Percentiles rank a stretch among this genome's conserved stretches.
phyloP scores from a whole-genome alignment of 1,140 invertebrate species.

The Lysiphlebus fabarum region DNA sequence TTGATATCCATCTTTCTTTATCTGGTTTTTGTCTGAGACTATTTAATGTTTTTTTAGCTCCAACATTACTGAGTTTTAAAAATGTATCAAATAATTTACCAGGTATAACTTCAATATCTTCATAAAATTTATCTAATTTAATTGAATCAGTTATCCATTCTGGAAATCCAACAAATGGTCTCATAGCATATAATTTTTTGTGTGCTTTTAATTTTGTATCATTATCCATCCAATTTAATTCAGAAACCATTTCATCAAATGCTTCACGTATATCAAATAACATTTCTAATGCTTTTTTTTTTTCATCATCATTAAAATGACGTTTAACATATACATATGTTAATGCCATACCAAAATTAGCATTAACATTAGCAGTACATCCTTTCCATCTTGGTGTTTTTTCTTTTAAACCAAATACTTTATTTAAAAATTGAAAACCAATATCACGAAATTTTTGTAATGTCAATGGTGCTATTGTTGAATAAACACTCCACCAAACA shows the following conservation, averaged over 20 bases:
- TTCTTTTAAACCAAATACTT: conserved; percentile 62
- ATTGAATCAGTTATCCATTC: conserved; percentile 63
- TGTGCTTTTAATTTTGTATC: conserved; percentile 63
- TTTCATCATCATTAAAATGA: conserved; percentile 67
- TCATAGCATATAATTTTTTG: conserved; percentile 64
- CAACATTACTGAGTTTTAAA: conserved; percentile 59
- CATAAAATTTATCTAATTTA: conserved; percentile 60
- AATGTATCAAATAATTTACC: conserved; percentile 63
- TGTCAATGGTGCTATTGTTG: conserved; percentile 64
- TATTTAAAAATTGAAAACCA: conserved; percentile 62
- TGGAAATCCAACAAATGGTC: conserved; percentile 70
- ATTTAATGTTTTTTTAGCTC: conserved; percentile 61
- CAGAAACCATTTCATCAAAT: conserved; percentile 67
- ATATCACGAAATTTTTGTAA: conserved; percentile 59
- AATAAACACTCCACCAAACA: conserved; percentile 67
- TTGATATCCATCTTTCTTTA: conserved; percentile 67
- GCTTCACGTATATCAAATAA: conserved; percentile 69
- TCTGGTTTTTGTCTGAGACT: conserved; percentile 62
- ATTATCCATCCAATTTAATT: conserved; percentile 77
- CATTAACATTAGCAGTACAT: conserved; percentile 72
- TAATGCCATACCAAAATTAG: conserved; percentile 75
- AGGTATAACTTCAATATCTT: conserved; percentile 60
- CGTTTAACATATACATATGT: conserved; percentile 72
- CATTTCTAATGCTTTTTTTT: conserved; percentile 74
- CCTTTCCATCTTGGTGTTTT: conserved; percentile 67